These are phyloP conservation scores for Aleiodes leptofemur DNA, from an alignment of 2,888 invertebrate species.

Conservation along the genomic window DNA sequence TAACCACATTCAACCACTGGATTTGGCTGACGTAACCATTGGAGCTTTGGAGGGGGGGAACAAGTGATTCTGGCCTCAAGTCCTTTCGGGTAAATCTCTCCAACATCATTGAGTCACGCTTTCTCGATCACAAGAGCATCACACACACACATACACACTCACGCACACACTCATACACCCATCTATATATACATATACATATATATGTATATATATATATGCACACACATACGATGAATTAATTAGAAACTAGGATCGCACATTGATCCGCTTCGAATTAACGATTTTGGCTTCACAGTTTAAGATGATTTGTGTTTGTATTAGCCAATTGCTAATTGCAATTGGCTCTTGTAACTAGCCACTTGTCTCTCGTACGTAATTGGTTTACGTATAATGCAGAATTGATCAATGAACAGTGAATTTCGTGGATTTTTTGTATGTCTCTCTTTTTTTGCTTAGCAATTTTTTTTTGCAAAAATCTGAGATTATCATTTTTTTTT, in stretches of 20 bases:
- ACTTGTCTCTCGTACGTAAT: slow-evolving; percentile 13
- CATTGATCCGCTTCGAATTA: too few relatives aligned
- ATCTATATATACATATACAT: too few relatives aligned
- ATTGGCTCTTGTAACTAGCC: slow-evolving; percentile 4
- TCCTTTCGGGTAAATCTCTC: too few relatives aligned
- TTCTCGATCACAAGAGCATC: slow-evolving; percentile 16
- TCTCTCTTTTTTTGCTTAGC: neutral
- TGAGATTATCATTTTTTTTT: neutral
- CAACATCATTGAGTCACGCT: neutral
- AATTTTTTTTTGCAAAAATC: slow-evolving; percentile 3
- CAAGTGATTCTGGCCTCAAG: too few relatives aligned
- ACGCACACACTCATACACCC: too few relatives aligned
- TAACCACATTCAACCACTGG: too few relatives aligned
- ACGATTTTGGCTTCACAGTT: too few relatives aligned
- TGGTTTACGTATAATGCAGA: neutral
- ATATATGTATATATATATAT: too few relatives aligned
- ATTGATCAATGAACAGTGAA: slow-evolving; percentile 27
- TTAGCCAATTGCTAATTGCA: neutral
- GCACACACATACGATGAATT: too few relatives aligned
- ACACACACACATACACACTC: neutral
- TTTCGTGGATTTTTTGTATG: neutral
- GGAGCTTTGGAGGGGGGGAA: too few relatives aligned
- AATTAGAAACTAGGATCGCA: too few relatives aligned
- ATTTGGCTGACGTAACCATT: too few relatives aligned
- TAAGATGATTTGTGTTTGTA: neutral